Evolutionary conservation across 2,113 vertebrate species (phyloP).

Genomic region (Circaetus cinerascens): DNA sequence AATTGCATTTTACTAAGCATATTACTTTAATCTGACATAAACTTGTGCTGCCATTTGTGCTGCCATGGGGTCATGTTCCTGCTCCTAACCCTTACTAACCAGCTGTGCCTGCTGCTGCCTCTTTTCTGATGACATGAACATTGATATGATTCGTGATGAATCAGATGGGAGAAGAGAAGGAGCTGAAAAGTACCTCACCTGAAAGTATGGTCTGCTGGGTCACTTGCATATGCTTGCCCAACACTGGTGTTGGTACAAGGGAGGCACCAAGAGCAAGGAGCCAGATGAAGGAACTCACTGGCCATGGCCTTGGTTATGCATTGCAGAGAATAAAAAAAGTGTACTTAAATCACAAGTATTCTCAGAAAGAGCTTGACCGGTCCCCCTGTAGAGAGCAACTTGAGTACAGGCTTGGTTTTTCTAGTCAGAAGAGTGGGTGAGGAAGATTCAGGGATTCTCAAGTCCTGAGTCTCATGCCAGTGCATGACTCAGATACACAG

Average conservation of each 20-base stretch:
- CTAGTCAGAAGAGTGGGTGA: not conserved
- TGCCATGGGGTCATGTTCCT: not conserved
- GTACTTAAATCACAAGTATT: not conserved
- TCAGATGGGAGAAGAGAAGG: not conserved
- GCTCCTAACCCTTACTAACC: not conserved
- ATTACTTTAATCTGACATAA: not conserved
- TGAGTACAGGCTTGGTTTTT: not conserved
- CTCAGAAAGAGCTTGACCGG: not conserved
- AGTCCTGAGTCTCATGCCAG: not conserved
- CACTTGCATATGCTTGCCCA: not conserved
- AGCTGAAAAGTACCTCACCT: not conserved
- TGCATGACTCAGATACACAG: conserved; percentile 7
- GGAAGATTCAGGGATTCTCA: not conserved
- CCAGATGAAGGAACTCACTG: not conserved
- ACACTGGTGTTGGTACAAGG: not conserved
- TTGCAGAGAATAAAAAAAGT: not conserved
- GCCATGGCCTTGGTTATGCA: not conserved
- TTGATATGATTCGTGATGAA: not conserved
- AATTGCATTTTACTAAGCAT: not conserved
- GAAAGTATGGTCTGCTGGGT: not conserved
- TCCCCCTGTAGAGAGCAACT: not conserved
- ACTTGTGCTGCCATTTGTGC: not conserved
- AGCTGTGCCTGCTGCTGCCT: not conserved
- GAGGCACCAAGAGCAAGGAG: not conserved
- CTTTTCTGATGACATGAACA: not conserved